Base-by-base conservation (phyloP, 2,888 invertebrate genomes). In the Dugesia japonica region DNA sequence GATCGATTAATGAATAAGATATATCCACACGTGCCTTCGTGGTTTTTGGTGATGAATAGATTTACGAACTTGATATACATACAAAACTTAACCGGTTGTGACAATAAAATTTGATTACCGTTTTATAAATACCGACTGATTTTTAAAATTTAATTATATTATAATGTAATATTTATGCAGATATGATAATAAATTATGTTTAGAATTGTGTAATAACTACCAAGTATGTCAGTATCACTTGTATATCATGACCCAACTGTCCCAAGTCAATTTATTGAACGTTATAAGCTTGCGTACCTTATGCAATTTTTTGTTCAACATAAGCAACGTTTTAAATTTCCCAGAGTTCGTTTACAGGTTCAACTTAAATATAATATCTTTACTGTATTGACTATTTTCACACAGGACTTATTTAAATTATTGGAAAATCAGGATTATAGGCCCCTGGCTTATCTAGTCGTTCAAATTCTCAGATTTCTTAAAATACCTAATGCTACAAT, bases 221-320 rank as follows among this genome's bases (percentile, higher is more conserved):
- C n/a, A 4, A 56, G 17, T 9, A 56, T 56, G 56, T 56, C 56
- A 4, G n/a, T 56, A 4, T 56, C 56, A 23, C 23, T 56, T 20
- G n/a, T 56, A 23, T 56, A 56, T n/a, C 56, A 56, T 27, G 76
- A 76, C 28, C 76, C 76, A 15, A 76, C 76, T 28, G 76, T 76
- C 9, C 27, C 71, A 26, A 71, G 71, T 33, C 71, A 26, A 28
- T 31, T 28, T 17, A 76, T 76, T 23, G 76, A 76, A 33, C 23
- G 28, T 13, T 76, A 76, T 28, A 71, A 72, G 28, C 28, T 76
- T 17, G 71, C 76, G 7, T 76, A 72, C 23, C 26, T 76, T 20
- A 76, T 76, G 76, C 76, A 76, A 33, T 76, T 76, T 31, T 76
- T 76, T 28, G 76, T 72, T 9, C 76, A 76, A 76, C 76, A 76